These are phyloP conservation scores for Picus viridis DNA, from an alignment of 2,797 vertebrate genomes.

Conservation along the genomic window DNA sequence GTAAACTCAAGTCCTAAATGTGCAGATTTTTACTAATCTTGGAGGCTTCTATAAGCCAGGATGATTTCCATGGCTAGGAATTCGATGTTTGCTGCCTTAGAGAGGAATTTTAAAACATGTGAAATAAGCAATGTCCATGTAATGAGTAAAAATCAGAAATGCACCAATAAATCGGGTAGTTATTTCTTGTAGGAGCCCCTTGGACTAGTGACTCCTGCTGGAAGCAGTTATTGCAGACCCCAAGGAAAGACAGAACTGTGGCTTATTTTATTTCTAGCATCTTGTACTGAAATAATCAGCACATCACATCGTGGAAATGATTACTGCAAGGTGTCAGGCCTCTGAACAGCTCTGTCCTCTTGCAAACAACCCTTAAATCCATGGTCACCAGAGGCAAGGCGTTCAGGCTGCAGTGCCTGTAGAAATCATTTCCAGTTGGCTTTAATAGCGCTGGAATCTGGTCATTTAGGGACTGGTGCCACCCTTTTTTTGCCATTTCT, in stretches of 20 bases:
- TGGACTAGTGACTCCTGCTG: neutral
- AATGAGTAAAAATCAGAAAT: neutral
- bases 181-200: neutral
- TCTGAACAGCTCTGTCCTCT: neutral
- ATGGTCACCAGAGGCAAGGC: neutral
- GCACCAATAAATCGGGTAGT: neutral
- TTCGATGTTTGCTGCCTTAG: neutral
- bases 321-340: neutral
- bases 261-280: neutral
- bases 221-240: neutral
- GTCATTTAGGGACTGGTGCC: neutral
- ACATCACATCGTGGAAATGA: slow-evolving; percentile 6
- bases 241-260: neutral
- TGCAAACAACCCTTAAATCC: neutral
- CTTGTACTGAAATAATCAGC: neutral
- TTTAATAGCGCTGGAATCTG: neutral
- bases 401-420: neutral
- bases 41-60: neutral
- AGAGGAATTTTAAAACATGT: neutral
- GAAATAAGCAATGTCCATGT: neutral
- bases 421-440: slow-evolving; percentile 6
- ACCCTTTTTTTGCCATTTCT: slow-evolving; percentile 3
- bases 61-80: neutral
- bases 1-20: neutral
- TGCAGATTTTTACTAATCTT: neutral